A percentile compares a stretch with the other conserved stretches of the same genome.
Evolutionary conservation across 2,797 vertebrate species (phyloP).

Genomic region (Anisognathus igniventris): DNA sequence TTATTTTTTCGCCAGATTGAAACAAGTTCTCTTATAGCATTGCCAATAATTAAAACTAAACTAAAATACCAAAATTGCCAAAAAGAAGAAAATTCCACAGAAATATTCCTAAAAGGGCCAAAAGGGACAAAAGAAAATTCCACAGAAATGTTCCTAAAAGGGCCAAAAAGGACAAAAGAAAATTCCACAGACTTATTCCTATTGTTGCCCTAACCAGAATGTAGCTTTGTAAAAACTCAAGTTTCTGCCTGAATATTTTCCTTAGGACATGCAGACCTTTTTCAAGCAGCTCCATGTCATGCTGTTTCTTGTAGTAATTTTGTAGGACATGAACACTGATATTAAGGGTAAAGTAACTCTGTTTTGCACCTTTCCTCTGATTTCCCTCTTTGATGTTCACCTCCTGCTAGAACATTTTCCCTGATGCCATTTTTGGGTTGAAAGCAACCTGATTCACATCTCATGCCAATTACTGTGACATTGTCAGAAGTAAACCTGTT

Average conservation of each 20-base stretch:
- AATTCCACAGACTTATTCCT: background rate
- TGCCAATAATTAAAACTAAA: background rate
- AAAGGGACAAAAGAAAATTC: background rate
- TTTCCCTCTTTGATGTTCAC: conserved; percentile 36
- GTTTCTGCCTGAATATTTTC: background rate
- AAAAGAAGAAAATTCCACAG: background rate
- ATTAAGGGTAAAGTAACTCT: conserved; percentile 10
- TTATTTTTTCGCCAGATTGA: background rate
- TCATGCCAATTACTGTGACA: conserved; percentile 37
- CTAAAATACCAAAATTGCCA: background rate
- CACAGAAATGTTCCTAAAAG: background rate
- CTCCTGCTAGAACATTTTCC: conserved; percentile 21
- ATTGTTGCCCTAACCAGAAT: background rate
- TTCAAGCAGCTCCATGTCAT: background rate
- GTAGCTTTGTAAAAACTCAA: background rate
- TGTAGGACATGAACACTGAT: conserved; percentile 40
- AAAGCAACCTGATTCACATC: conserved; percentile 28
- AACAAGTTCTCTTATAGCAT: background rate
- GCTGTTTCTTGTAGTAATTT: conserved; percentile 38
- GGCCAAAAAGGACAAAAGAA: background rate
- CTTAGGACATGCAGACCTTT: background rate
- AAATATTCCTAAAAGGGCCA: background rate
- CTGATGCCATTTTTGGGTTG: background rate
- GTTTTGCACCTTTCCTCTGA: conserved; percentile 21
- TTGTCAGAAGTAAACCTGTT: conserved; percentile 20